A percentile compares a stretch with the other conserved stretches of the same genome.
Evolutionary conservation across 1,140 invertebrate genomes (phyloP).

Genomic region (Trypoxylus dichotomus): DNA sequence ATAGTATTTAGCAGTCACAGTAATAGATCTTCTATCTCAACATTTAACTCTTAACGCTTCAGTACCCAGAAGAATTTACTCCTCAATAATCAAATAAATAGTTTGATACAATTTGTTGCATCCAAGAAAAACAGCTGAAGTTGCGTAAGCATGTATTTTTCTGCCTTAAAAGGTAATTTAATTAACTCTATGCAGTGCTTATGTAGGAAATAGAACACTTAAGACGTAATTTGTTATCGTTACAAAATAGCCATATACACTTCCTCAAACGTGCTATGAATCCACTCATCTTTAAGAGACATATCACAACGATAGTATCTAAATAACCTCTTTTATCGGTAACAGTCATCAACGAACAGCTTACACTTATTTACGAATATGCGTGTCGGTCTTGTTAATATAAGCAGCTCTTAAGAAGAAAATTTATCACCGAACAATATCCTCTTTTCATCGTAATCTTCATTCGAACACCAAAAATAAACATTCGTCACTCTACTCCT

Average conservation of each 20-base stretch:
- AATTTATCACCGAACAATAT: background rate
- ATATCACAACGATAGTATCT: background rate
- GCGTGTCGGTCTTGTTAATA: background rate
- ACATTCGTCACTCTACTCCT: background rate
- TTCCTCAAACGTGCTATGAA: background rate
- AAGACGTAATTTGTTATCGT: too few species aligned
- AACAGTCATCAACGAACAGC: background rate
- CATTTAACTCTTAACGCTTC: too few species aligned
- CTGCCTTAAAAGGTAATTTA: too few species aligned
- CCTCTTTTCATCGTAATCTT: background rate
- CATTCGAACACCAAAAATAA: background rate
- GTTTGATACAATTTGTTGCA: too few species aligned
- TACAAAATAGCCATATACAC: background rate
- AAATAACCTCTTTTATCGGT: background rate
- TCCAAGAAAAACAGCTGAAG: too few species aligned
- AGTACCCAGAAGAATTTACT: too few species aligned
- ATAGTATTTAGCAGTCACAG: too few species aligned
- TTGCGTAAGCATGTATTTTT: too few species aligned
- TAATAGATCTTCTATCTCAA: too few species aligned
- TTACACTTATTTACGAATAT: background rate
- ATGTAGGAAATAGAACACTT: too few species aligned
- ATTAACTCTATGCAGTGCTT: too few species aligned
- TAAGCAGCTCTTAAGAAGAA: background rate
- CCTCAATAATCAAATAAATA: too few species aligned
- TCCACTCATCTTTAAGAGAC: background rate